Base-by-base conservation (phyloP, 2,113 vertebrate genomes). In the Myotis yumanensis region DNA sequence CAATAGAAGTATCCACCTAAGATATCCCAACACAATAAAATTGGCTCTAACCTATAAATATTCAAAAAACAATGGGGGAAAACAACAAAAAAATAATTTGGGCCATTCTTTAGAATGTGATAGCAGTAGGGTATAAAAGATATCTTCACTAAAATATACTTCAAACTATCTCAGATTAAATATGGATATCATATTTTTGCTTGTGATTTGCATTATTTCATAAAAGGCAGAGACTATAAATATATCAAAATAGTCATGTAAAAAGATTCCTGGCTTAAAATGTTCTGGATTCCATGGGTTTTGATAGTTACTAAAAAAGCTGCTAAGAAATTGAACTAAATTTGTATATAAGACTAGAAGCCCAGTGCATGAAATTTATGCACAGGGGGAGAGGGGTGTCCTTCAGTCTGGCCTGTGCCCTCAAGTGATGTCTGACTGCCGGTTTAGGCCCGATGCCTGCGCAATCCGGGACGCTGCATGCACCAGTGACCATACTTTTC, bases 301-400 rank as follows among this genome's bases (percentile, higher is more conserved):
- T 96, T 88, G 59, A 84, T 71, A 71, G 88, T 73, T 15, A 52
- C 28, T 59, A 46, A 75, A 82, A 89, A 92, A 30, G 15, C 40
- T 81, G 8, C 18, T 90, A 96, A 93, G 86, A 90, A 69, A 40
- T 9, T 79, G n/a, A 95, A 86, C 20, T 83, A 54, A 62, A 71
- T 51, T 80, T 95, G 84, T 37, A 28, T 62, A 52, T 68, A 48
- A 54, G 68, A 46, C 46, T 46, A 46, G 46, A 46, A 11, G 46
- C 46, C 46, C 46, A 2, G 46, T 46, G 46, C 46, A 46, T 11
- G 11, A 46, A 46, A 46, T 46, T 11, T 11, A 46, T 46, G 46
- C 46, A 46, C 2, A 0, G 46, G 46, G 46, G 46, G 46, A 11
- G 11, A 8, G 11, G 11, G 46, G 46, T 46, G 46, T 46, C 46